These are phyloP conservation scores for Nerophis ophidion DNA, from an alignment of 2,113 vertebrate species.

Conservation along the genomic window DNA sequence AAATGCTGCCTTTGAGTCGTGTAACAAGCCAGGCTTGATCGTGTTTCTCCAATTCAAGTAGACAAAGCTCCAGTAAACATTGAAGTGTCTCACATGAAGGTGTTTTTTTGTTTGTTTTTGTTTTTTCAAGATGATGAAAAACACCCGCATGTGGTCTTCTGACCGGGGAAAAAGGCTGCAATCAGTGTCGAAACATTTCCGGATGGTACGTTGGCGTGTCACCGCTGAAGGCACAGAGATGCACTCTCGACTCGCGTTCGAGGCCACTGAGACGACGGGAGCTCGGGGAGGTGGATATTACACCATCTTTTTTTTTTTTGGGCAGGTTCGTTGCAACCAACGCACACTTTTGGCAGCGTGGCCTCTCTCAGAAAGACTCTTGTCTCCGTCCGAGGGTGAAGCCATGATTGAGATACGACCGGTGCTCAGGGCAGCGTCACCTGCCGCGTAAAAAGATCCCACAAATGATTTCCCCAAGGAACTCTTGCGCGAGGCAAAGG, in stretches of 20 bases:
- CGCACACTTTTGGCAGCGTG: conserved; percentile 28
- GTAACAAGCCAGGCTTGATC: not conserved
- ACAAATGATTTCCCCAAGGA: too few species aligned
- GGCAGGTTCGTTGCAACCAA: conserved; percentile 47
- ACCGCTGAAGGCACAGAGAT: conserved; percentile 25
- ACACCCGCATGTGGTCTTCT: conserved; percentile 12
- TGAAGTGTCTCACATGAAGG: not conserved
- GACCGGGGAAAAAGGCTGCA: conserved; percentile 15
- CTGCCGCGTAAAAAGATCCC: not conserved
- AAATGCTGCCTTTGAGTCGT: conserved; percentile 20
- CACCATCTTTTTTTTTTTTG: conserved; percentile 20
- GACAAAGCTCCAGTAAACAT: conserved; percentile 17
- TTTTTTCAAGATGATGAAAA: conserved; percentile 11
- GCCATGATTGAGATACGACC: conserved; percentile 38
- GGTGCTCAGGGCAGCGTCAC: not conserved
- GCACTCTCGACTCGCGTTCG: conserved; percentile 1
- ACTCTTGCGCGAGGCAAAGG: too few species aligned
- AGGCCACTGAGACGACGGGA: not conserved
- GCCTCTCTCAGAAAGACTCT: conserved; percentile 28
- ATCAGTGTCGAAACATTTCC: conserved; percentile 27
- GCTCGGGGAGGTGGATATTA: not conserved
- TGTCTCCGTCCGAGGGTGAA: conserved; percentile 20
- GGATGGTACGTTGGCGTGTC: conserved; percentile 20
- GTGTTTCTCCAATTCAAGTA: conserved; percentile 11
- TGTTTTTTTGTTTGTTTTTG: too few species aligned